Base-by-base conservation (phyloP, 2,797 vertebrate species). In the Anabas testudineus region DNA sequence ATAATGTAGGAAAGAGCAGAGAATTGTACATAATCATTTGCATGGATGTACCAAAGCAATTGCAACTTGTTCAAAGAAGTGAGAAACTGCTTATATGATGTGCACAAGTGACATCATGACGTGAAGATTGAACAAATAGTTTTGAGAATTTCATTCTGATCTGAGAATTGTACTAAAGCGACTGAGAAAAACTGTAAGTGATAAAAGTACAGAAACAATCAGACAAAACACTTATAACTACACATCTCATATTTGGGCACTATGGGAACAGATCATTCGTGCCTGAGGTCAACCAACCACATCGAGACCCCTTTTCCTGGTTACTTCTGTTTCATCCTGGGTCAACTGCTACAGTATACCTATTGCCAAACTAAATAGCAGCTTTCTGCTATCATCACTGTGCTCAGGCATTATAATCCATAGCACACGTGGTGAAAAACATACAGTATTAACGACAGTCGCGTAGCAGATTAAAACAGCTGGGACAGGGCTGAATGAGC, bases 401-500 rank as follows among this genome's bases (percentile, higher is more conserved):
- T 80, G 74, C 61, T 68, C 56, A 41, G 62, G 58, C 62, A 51
- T 67, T 36, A 54, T 73, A 80, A 89, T 82, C 76, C 67, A 52
- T 60, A 54, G 70, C 69, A 78, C 80, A 81, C 74, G 72, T 74
- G 61, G 60, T 60, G 69, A 78, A 67, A 80, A 59, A 82, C 51
- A 82, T 70, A 79, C 71, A 30, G 28, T 73, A 82, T 71, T 18
- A 24, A 62, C n/a, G n/a, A n/a, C 64, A 67, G 57, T 75, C 49
- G 16, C 67, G n/a, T 37, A 39, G 41, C 3, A 7, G 78, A 78
- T 53, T 63, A 74, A 87, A 84, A 76, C 80, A 87, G 74, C 75
- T 77, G 82, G 57, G 67, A 88, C 37, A 28, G 32, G 72, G 66
- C 86, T 67, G 76, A 80, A 68, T 76, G 74, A 83, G 57, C 68